Evolutionary conservation across 2,797 vertebrate genomes (phyloP).

Genomic region (Sebastes cheni): DNA sequence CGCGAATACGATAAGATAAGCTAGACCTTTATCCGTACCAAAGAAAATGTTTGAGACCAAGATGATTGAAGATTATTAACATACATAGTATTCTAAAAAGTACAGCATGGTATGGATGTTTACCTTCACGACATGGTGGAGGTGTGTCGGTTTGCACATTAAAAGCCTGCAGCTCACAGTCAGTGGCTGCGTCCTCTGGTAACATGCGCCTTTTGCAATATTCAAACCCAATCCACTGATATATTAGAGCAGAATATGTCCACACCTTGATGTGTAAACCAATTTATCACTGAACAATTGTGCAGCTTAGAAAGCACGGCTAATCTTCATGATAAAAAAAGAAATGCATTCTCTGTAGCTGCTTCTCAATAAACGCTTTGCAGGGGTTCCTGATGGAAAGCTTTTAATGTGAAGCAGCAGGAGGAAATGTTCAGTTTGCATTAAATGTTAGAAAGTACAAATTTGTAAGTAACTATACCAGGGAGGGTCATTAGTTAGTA

Average conservation of each 20-base stretch:
- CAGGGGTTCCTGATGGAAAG: background rate
- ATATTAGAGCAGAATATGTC: background rate
- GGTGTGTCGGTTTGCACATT: background rate
- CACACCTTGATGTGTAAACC: background rate
- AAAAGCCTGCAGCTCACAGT: background rate
- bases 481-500: background rate
- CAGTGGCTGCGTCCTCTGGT: background rate
- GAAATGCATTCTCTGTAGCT: background rate
- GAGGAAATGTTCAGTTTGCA: slow-evolving; percentile 3
- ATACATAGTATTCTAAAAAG: background rate
- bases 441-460: background rate
- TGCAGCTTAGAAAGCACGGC: background rate
- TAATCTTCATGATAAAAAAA: background rate
- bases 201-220: background rate
- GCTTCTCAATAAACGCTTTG: background rate
- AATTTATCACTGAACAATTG: background rate
- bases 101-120: background rate
- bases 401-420: background rate
- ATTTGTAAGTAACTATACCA: background rate
- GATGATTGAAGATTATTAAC: background rate
- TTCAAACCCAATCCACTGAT: background rate
- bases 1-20: background rate
- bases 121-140: background rate
- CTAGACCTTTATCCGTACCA: background rate
- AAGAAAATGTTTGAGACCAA: background rate